phyloP scores from a whole-genome alignment of 2,113 vertebrate species.

The Megaleporinus macrocephalus region DNA sequence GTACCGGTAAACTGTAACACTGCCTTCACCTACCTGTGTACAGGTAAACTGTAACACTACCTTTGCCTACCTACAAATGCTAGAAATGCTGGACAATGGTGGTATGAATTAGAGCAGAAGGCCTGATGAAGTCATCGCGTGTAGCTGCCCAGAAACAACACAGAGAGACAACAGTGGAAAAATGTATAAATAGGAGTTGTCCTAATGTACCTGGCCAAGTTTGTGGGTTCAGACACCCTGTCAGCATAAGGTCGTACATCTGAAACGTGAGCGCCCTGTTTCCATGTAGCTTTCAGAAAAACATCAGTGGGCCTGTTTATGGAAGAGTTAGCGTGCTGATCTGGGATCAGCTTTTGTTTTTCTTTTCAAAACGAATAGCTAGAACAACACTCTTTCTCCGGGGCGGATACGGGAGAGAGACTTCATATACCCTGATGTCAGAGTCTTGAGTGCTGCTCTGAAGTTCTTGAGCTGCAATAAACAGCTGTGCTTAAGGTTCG shows the following conservation, averaged over 20 bases:
- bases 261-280: background rate
- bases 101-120: conserved; percentile 55
- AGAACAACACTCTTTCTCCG: background rate
- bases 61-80: too few relatives aligned
- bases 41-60: too few relatives aligned
- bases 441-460: background rate
- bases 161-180: conserved; percentile 19
- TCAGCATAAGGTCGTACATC: background rate
- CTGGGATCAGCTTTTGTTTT: too few relatives aligned
- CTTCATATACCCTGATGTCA: background rate
- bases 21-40: too few relatives aligned
- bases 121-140: conserved; percentile 58
- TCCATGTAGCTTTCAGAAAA: background rate
- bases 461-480: conserved; percentile 35
- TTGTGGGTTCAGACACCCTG: background rate
- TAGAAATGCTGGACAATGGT: too few relatives aligned
- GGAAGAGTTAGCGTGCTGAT: too few relatives aligned
- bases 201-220: background rate
- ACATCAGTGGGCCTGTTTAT: too few relatives aligned
- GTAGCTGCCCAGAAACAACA: conserved; percentile 54
- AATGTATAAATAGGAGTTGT: background rate
- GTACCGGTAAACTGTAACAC: too few relatives aligned
- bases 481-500: conserved; percentile 57
- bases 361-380: too few relatives aligned
- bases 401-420: background rate